phyloP scores from a whole-genome alignment of 2,113 vertebrate genomes.

The Oryzias javanicus region DNA sequence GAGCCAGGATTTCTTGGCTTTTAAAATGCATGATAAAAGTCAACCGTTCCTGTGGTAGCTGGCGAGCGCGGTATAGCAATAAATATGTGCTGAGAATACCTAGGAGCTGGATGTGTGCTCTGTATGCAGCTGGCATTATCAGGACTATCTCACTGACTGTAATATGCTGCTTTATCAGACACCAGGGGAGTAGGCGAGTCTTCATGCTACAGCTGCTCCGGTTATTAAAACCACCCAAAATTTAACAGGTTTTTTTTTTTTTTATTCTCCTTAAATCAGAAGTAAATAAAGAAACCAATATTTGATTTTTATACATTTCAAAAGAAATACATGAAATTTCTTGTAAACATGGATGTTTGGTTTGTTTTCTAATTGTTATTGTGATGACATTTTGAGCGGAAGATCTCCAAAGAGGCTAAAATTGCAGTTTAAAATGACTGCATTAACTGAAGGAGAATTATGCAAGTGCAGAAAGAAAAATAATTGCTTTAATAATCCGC shows the following conservation, averaged over 20 bases:
- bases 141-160: slow-evolving; percentile 34
- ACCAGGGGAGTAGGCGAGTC: slow-evolving; percentile 12
- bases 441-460: too few species aligned
- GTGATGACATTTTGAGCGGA: too few species aligned
- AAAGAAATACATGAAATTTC: too few species aligned
- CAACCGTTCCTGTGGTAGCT: slow-evolving; percentile 24
- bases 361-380: too few species aligned
- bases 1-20: slow-evolving; percentile 6
- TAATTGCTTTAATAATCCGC: too few species aligned
- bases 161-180: slow-evolving; percentile 40
- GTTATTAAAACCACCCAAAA: slow-evolving; percentile 35
- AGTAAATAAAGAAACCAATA: too few species aligned
- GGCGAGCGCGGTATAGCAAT: slow-evolving; percentile 24
- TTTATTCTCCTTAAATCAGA: slow-evolving; percentile 2
- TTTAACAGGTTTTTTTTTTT: slow-evolving; percentile 15
- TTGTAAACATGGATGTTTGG: too few species aligned
- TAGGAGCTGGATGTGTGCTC: slow-evolving; percentile 28
- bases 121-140: slow-evolving; percentile 46
- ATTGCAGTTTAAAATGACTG: too few species aligned
- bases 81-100: slow-evolving; percentile 53
- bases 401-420: too few species aligned
- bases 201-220: slow-evolving; percentile 27
- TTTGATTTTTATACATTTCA: too few species aligned
- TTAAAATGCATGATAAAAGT: slow-evolving; percentile 31
- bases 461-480: too few species aligned